Evolutionary conservation across 1,140 invertebrate genomes (phyloP).

Genomic region (Diprion similis): DNA sequence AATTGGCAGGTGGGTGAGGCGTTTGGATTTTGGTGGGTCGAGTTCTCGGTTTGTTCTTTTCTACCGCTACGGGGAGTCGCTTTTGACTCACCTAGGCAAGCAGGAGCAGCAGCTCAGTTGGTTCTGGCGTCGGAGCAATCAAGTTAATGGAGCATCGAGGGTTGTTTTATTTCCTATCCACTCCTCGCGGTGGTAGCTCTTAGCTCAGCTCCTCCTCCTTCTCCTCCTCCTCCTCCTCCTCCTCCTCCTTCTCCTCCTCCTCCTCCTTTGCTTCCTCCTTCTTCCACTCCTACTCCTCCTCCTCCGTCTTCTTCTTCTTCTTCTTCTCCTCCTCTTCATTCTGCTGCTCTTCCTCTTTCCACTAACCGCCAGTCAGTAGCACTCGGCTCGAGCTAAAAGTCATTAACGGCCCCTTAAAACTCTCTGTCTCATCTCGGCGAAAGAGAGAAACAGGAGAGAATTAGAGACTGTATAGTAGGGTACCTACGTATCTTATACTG

Average conservation of each 20-base stretch:
- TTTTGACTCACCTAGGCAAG: too few relatives aligned
- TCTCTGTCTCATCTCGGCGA: background rate
- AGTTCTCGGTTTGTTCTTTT: too few relatives aligned
- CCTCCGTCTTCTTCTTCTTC: background rate
- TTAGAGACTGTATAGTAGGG: too few relatives aligned
- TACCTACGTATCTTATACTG: too few relatives aligned
- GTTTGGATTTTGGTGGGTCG: too few relatives aligned
- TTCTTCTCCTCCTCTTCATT: too few relatives aligned
- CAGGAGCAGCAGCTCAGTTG: too few relatives aligned
- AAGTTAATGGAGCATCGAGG: constrained; percentile 19
- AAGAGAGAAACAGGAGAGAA: background rate
- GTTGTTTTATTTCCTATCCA: constrained; percentile 18
- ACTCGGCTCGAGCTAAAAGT: constrained; percentile 1
- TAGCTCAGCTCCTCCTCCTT: background rate
- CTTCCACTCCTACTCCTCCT: background rate
- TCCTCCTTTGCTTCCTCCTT: background rate
- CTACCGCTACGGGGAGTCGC: too few relatives aligned
- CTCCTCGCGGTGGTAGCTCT: background rate
- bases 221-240: background rate
- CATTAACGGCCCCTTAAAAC: constrained; percentile 1
- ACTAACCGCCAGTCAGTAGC: background rate
- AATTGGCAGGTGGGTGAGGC: too few relatives aligned
- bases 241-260: background rate
- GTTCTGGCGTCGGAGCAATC: background rate
- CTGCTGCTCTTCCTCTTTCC: background rate